phyloP scores from a whole-genome alignment of 2,797 vertebrate species.

The Intellagama lesueurii region DNA sequence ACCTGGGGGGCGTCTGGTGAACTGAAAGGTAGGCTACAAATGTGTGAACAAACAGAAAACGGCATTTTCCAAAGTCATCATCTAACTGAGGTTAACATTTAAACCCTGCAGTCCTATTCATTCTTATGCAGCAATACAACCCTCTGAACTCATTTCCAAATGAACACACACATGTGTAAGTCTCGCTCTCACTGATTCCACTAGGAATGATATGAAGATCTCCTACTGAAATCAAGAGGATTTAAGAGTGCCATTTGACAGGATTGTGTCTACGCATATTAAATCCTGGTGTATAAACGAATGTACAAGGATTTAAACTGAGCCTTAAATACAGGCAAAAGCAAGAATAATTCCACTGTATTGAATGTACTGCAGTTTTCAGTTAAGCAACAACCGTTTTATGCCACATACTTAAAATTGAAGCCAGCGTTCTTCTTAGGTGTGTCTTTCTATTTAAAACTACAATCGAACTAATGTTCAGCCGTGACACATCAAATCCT shows the following conservation, averaged over 20 bases:
- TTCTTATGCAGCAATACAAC: neutral
- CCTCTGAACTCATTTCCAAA: neutral
- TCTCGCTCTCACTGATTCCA: neutral
- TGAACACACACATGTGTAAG: neutral
- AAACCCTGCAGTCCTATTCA: neutral
- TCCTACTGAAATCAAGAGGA: neutral
- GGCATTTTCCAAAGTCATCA: neutral
- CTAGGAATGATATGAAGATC: neutral
- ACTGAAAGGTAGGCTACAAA: neutral
- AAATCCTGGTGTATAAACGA: neutral
- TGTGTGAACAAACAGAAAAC: neutral
- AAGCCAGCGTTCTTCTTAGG: conserved; percentile 20
- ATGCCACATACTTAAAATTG: neutral
- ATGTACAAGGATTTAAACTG: neutral
- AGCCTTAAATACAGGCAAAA: neutral
- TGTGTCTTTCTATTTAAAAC: conserved; percentile 1
- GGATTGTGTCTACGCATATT: no score
- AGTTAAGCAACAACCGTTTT: neutral
- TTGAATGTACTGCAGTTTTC: neutral
- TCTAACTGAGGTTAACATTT: neutral
- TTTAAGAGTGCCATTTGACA: neutral
- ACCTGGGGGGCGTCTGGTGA: neutral
- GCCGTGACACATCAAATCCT: neutral
- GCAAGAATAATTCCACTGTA: neutral
- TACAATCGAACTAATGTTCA: neutral